phyloP scores from a whole-genome alignment of 2,888 invertebrate genomes.

The Alitta virens region DNA sequence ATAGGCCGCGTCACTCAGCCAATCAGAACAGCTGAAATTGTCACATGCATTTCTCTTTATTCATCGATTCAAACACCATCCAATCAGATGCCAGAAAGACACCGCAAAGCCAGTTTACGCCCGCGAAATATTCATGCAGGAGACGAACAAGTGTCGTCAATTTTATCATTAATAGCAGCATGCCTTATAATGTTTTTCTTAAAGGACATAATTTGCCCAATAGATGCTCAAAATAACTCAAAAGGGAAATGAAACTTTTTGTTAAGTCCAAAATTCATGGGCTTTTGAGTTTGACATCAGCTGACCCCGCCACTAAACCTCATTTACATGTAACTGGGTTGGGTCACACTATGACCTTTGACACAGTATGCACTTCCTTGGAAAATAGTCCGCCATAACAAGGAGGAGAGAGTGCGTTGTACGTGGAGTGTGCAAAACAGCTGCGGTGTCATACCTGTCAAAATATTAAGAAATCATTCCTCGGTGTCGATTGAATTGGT shows the following conservation, averaged over 20 bases:
- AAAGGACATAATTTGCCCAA: no score
- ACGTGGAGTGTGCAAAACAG: background rate
- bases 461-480: no score
- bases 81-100: slow-evolving; percentile 5
- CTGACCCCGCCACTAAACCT: no score
- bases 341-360: slow-evolving; percentile 19
- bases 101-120: slow-evolving; percentile 8
- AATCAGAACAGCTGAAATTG: slow-evolving; percentile 31
- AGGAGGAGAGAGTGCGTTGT: background rate
- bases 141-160: background rate
- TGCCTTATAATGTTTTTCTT: no score
- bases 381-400: slow-evolving; percentile 18
- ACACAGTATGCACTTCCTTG: slow-evolving; percentile 8
- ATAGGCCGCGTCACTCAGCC: slow-evolving; percentile 39
- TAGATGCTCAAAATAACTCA: no score
- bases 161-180: no score
- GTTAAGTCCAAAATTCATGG: no score
- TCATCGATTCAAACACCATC: slow-evolving; percentile 4
- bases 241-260: no score
- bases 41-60: slow-evolving; percentile 17
- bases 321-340: background rate
- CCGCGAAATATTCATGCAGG: slow-evolving; percentile 17
- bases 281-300: no score
- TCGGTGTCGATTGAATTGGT: no score
- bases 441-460: no score